phyloP scores from a whole-genome alignment of 2,113 vertebrate genomes.

The Rhadina sibilatrix region DNA sequence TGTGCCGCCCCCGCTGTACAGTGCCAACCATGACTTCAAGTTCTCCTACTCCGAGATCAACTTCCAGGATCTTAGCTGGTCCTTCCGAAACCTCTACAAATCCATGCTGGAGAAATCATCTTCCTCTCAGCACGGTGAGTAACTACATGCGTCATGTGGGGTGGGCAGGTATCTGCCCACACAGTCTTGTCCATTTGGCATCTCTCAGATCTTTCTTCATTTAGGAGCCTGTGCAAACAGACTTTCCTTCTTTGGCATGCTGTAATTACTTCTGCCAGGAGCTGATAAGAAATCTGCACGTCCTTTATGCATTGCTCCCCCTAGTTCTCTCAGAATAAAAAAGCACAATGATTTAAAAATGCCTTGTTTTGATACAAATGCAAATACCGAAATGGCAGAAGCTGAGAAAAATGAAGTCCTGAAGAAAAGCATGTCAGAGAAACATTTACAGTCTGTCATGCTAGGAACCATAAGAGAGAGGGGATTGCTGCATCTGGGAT shows the following conservation, averaged over 20 bases:
- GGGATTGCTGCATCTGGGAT: neutral
- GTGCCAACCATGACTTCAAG: constrained; percentile 81
- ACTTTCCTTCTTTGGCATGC: constrained; percentile 32
- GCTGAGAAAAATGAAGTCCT: neutral
- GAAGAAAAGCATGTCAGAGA: neutral
- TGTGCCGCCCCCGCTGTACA: constrained; percentile 78
- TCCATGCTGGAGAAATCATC: constrained; percentile 90
- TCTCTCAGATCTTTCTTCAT: neutral
- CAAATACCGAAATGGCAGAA: constrained; percentile 9
- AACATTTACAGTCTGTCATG: neutral
- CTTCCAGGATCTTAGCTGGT: constrained; percentile 91
- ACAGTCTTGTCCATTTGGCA: constrained; percentile 15
- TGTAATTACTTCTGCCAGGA: constrained; percentile 30
- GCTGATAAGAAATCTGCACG: constrained; percentile 7
- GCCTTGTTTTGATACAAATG: neutral
- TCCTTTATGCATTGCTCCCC: neutral
- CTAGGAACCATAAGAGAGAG: neutral
- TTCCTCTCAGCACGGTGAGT: constrained; percentile 86
- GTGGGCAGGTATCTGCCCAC: constrained; percentile 41
- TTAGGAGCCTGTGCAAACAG: constrained; percentile 29
- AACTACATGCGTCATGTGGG: neutral
- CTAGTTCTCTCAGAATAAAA: neutral
- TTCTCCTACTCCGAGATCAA: constrained; percentile 94
- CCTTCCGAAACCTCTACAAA: constrained; percentile 92
- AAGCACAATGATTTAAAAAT: constrained; percentile 8